Conservation (phyloP, 2,797 vertebrate species). For the Trematocara caparti region DNA sequence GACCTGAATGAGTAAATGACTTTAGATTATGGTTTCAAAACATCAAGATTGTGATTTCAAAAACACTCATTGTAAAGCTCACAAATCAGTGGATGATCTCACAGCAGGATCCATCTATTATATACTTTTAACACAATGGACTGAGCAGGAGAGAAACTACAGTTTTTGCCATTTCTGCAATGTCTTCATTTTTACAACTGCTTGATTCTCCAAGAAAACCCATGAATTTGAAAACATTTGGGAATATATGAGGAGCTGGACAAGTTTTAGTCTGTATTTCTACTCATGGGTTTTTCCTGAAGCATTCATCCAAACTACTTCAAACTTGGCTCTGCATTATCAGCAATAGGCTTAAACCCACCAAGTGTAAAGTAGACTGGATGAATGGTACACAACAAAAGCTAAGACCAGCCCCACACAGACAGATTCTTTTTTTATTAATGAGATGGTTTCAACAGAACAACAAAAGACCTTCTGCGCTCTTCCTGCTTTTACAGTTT, state of each 20-base stretch:
- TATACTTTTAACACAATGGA: background rate
- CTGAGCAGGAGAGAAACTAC: background rate
- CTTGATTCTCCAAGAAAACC: background rate
- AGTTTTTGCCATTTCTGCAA: background rate
- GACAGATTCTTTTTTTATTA: background rate
- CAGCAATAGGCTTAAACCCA: background rate
- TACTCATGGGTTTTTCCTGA: background rate
- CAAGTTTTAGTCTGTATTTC: background rate
- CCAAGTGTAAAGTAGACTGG: background rate
- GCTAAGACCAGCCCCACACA: background rate
- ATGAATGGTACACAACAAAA: background rate
- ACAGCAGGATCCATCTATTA: background rate
- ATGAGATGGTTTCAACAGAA: background rate
- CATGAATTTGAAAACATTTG: background rate
- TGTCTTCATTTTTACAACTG: background rate
- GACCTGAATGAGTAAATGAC: background rate
- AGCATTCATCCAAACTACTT: background rate
- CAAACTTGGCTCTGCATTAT: background rate
- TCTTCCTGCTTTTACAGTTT: slow-evolving; percentile 6
- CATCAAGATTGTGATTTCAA: background rate
- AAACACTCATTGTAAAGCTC: background rate
- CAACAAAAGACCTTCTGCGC: background rate
- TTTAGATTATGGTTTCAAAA: background rate
- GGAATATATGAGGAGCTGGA: background rate
- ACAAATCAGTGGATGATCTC: background rate